Conservation (phyloP, 2,113 vertebrate species). For the Balaeniceps rex region DNA sequence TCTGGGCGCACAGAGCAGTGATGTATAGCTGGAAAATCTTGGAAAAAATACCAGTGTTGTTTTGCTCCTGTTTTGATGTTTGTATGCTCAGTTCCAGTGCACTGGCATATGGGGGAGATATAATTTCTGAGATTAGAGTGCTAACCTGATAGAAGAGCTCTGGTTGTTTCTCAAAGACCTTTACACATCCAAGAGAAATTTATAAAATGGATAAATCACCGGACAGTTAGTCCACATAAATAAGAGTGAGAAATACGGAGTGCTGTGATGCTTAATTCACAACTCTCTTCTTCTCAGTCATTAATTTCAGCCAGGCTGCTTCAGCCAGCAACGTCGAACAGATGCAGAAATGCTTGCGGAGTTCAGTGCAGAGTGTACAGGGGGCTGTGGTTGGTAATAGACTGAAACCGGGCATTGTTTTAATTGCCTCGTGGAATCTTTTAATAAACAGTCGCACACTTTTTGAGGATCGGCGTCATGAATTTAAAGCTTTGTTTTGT, state of each 20-base stretch:
- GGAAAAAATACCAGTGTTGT: not conserved
- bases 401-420: not conserved
- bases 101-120: not conserved
- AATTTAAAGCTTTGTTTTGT: not conserved
- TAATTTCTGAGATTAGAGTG: not conserved
- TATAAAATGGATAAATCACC: not conserved
- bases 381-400: not conserved
- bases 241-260: not conserved
- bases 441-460: not conserved
- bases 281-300: not conserved
- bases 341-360: not conserved
- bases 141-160: not conserved
- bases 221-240: not conserved
- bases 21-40: not conserved
- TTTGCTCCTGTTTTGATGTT: not conserved
- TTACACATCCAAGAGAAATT: not conserved
- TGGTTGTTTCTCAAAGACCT: not conserved
- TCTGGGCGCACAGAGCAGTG: not conserved
- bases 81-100: not conserved
- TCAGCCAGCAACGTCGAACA: not conserved
- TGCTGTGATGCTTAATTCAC: not conserved
- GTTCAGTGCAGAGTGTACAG: not conserved
- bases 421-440: not conserved
- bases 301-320: not conserved
- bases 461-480: not conserved